These are phyloP conservation scores for Porites lutea DNA, from an alignment of 64 coral and sea anemone species.

Conservation along the genomic window DNA sequence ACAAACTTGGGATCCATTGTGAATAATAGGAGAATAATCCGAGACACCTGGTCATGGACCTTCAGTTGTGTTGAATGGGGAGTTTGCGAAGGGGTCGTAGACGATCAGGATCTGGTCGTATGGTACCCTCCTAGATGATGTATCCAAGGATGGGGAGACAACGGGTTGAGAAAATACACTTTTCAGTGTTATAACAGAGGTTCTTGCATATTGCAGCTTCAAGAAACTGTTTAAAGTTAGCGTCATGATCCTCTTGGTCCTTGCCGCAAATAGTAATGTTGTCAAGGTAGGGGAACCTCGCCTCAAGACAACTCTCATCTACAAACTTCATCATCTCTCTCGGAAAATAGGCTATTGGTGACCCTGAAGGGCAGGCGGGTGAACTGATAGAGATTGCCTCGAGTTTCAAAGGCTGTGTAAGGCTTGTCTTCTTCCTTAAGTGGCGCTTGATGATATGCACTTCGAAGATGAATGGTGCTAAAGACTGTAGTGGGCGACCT, in stretches of 20 bases:
- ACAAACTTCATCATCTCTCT: conserved; percentile 75
- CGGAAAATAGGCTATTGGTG: conserved; percentile 75
- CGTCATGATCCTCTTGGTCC: conserved; percentile 77
- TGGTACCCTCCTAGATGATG: conserved; percentile 44
- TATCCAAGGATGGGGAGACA: conserved; percentile 70
- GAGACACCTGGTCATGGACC: conserved; percentile 56
- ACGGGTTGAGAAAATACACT: conserved; percentile 57
- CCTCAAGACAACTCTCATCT: conserved; percentile 58
- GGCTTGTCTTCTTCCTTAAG: conserved; percentile 28
- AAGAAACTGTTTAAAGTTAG: conserved; percentile 56
- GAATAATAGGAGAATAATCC: conserved; percentile 75
- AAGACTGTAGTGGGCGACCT: conserved; percentile 67
- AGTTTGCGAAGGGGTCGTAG: conserved; percentile 60
- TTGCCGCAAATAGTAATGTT: conserved; percentile 71
- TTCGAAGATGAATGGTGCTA: conserved; percentile 31
- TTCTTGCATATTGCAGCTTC: conserved; percentile 49
- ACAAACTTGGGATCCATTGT: conserved; percentile 60
- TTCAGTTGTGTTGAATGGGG: conserved; percentile 36
- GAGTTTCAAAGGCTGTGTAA: conserved; percentile 57
- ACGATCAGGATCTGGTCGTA: conserved; percentile 70
- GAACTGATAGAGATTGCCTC: conserved; percentile 61
- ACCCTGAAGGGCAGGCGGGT: conserved; percentile 56
- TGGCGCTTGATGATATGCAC: conserved; percentile 58
- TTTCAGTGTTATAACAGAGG: background rate
- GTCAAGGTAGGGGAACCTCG: conserved; percentile 46